These are phyloP conservation scores for Mixornis gularis DNA, from an alignment of 2,113 vertebrate genomes.

Conservation along the genomic window DNA sequence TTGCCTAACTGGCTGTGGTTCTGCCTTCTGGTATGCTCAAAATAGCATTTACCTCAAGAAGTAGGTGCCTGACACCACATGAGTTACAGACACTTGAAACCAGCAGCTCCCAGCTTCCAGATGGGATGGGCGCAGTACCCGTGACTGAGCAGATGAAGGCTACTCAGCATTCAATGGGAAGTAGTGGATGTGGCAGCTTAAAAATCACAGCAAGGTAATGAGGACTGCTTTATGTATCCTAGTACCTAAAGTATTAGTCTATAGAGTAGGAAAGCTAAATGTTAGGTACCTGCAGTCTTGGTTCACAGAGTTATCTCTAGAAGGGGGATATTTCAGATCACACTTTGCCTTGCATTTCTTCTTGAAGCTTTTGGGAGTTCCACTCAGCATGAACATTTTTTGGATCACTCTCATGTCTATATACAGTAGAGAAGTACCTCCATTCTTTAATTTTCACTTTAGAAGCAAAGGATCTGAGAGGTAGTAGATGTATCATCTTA, in stretches of 20 bases:
- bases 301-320: background rate
- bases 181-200: background rate
- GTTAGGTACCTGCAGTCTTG: background rate
- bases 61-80: background rate
- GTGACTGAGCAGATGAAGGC: background rate
- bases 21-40: background rate
- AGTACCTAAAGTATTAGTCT: background rate
- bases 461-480: background rate
- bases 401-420: background rate
- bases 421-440: background rate
- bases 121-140: background rate
- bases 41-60: background rate
- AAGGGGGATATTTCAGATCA: background rate
- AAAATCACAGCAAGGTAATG: background rate
- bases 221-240: background rate
- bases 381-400: background rate
- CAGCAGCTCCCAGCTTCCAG: background rate
- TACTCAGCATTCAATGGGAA: background rate
- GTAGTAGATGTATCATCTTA: background rate
- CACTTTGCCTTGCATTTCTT: background rate
- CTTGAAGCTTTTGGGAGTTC: background rate
- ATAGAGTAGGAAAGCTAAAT: background rate
- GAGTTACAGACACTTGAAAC: background rate
- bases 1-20: background rate
- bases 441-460: background rate